These are phyloP conservation scores for Romanogobio albipinnatus DNA, from an alignment of 2,113 vertebrate species.

Conservation along the genomic window DNA sequence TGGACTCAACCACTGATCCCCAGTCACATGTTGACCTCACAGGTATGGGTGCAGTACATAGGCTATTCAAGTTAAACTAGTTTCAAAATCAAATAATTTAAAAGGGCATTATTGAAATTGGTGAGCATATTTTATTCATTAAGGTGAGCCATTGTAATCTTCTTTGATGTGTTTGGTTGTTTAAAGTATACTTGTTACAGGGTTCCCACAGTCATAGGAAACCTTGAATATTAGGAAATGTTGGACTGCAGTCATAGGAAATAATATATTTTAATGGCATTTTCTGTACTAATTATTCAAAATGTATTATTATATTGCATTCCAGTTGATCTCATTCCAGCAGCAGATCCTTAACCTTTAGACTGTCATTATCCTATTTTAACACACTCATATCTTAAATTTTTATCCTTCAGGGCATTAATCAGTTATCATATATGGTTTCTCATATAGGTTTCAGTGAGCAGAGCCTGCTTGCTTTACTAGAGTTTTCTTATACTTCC, in stretches of 20 bases:
- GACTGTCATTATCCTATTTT: not conserved
- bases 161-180: too few species aligned
- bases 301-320: too few species aligned
- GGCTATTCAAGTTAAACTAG: not conserved
- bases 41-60: slow-evolving; percentile 59
- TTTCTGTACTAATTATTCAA: too few species aligned
- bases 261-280: not conserved
- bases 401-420: not conserved
- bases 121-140: not conserved
- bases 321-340: not conserved
- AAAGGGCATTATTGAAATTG: not conserved
- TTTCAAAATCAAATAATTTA: not conserved
- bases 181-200: not conserved
- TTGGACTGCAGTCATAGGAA: not conserved
- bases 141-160: too few species aligned
- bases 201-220: not conserved
- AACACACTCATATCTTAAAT: not conserved
- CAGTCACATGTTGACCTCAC: slow-evolving; percentile 77
- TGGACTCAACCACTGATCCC: slow-evolving; percentile 68
- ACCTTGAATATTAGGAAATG: not conserved
- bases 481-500: slow-evolving; percentile 83
- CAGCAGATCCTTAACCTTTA: not conserved
- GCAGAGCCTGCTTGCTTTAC: slow-evolving; percentile 76
- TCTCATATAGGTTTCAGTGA: slow-evolving; percentile 74
- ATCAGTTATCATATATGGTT: not conserved